Conservation (phyloP, 35 echinoderm and acorn worm genomes). For the Anneissia japonica region DNA sequence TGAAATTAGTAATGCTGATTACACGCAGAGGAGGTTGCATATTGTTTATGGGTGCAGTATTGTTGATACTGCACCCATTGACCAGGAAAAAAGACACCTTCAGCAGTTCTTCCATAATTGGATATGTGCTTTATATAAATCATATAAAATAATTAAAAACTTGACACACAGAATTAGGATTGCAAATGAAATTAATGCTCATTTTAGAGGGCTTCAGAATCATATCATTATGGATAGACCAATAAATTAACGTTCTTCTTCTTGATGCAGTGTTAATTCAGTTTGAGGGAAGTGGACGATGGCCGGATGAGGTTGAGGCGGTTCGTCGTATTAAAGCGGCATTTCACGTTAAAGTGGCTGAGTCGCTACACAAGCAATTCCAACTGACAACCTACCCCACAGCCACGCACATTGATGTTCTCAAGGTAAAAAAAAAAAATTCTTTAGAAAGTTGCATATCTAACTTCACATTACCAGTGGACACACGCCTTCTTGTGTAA, state of each 20-base stretch:
- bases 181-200: background rate
- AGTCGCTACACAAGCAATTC: constrained; percentile 60
- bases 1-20: no score
- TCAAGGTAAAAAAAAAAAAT: no score
- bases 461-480: no score
- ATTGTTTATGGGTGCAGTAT: no score
- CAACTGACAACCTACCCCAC: constrained; percentile 44
- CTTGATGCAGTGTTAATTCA: constrained; percentile 62
- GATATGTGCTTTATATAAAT: no score
- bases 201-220: background rate
- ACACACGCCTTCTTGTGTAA: no score
- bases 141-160: background rate
- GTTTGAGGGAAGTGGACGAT: constrained; percentile 88
- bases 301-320: constrained; percentile 73
- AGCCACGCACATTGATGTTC: constrained; percentile 39
- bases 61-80: no score
- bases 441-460: no score
- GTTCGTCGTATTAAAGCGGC: constrained; percentile 90
- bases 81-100: no score
- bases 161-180: background rate
- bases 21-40: no score
- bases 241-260: background rate
- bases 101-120: no score
- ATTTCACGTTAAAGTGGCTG: constrained; percentile 71
- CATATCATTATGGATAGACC: background rate